Conservation (phyloP, 2,888 invertebrate species). For the Eumacrocentrus americanus region DNA sequence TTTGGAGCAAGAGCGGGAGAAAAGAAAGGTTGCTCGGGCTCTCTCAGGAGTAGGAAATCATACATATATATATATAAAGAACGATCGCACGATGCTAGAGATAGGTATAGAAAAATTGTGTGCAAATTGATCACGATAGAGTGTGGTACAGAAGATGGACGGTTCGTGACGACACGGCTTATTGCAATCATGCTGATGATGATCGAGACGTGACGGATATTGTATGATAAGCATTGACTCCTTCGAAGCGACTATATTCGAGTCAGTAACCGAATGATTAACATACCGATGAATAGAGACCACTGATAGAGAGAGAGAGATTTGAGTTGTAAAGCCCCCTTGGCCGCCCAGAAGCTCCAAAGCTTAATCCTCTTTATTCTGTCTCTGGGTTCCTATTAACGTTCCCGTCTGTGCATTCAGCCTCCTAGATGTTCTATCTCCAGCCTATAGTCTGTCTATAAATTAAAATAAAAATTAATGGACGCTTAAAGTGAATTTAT, state of each 20-base stretch:
- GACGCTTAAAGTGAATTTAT: background rate
- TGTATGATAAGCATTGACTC: background rate
- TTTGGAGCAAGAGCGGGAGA: too few species aligned
- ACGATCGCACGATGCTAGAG: too few species aligned
- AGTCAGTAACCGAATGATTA: conserved; percentile 21
- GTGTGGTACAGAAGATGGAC: too few species aligned
- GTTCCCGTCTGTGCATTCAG: conserved; percentile 16
- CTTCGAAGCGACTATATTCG: background rate
- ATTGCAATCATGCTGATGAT: too few species aligned
- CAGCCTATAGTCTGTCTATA: too few species aligned
- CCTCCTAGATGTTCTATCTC: conserved; percentile 1
- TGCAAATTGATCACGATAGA: too few species aligned
- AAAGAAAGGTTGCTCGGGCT: too few species aligned
- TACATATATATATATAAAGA: too few species aligned
- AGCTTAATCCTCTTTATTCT: conserved; percentile 40
- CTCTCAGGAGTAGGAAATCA: too few species aligned
- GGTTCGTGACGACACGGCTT: too few species aligned
- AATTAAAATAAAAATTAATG: too few species aligned
- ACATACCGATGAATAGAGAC: conserved; percentile 28
- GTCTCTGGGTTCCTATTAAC: conserved; percentile 14
- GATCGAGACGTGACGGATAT: background rate
- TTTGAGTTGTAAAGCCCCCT: conserved; percentile 15
- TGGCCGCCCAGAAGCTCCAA: conserved; percentile 29
- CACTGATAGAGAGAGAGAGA: background rate
- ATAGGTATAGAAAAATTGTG: too few species aligned